A percentile compares a stretch with the other conserved stretches of the same genome.
Evolutionary conservation across 2,888 invertebrate genomes (phyloP).

Genomic region (Hypsopygia costalis): DNA sequence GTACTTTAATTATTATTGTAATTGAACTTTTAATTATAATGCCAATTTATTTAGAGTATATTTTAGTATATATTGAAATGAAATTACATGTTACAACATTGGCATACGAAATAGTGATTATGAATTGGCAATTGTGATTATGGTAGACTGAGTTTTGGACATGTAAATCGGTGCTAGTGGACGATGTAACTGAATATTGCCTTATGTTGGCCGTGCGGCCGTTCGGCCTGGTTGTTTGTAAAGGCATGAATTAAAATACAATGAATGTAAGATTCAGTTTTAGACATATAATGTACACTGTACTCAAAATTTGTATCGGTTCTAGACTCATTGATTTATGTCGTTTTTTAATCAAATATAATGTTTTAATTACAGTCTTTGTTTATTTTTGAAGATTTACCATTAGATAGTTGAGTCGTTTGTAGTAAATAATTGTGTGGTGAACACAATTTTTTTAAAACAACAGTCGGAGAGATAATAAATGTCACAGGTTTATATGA

Average conservation of each 20-base stretch:
- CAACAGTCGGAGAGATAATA: too few relatives aligned
- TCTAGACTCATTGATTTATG: conserved; percentile 3
- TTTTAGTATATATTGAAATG: conserved; percentile 7
- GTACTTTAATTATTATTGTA: too few relatives aligned
- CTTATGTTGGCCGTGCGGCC: conserved; percentile 6
- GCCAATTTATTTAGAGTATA: conserved; percentile 6
- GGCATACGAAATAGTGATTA: conserved; percentile 22
- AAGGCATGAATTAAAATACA: too few relatives aligned
- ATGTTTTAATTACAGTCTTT: conserved; percentile 4
- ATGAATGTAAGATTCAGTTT: too few relatives aligned
- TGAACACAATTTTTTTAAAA: too few relatives aligned
- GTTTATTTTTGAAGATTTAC: background rate
- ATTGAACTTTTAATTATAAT: background rate
- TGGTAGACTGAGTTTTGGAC: conserved; percentile 30
- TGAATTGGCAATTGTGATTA: conserved; percentile 32
- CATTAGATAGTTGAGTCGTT: too few relatives aligned
- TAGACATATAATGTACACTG: background rate
- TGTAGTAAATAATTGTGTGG: too few relatives aligned
- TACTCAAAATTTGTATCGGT: conserved; percentile 4
- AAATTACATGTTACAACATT: conserved; percentile 9
- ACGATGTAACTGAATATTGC: conserved; percentile 4
- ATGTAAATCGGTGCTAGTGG: conserved; percentile 17
- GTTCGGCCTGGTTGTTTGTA: background rate
- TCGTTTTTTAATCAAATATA: conserved; percentile 6
- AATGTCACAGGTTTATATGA: too few relatives aligned